Evolutionary conservation across 2,888 invertebrate species (phyloP).

Genomic region (Elysia crispata): DNA sequence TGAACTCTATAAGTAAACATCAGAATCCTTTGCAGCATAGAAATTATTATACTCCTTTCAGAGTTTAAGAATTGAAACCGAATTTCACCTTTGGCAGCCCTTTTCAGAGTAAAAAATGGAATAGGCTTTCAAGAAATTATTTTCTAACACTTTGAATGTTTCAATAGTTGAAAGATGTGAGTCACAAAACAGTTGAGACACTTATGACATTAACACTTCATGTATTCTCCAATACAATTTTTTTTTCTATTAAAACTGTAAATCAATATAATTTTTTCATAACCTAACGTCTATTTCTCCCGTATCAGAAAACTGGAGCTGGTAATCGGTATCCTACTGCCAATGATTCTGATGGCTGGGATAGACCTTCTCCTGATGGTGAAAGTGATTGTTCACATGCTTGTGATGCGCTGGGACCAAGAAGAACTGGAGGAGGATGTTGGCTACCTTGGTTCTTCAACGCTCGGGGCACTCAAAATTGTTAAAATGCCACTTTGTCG

Average conservation of each 20-base stretch:
- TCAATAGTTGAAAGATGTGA: not conserved
- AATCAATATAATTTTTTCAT: not conserved
- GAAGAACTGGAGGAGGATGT: slow-evolving; percentile 6
- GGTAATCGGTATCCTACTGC: slow-evolving; percentile 22
- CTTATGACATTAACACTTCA: not conserved
- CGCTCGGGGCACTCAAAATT: too few species aligned
- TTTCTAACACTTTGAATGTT: too few species aligned
- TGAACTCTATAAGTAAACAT: too few species aligned
- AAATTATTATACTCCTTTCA: too few species aligned
- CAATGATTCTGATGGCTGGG: slow-evolving; percentile 27
- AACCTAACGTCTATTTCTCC: not conserved
- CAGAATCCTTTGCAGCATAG: too few species aligned
- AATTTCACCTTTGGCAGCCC: too few species aligned
- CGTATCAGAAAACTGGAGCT: slow-evolving; percentile 35
- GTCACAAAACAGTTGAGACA: not conserved
- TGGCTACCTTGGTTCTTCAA: too few species aligned
- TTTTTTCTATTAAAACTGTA: not conserved
- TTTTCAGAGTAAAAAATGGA: too few species aligned
- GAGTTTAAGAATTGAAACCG: too few species aligned
- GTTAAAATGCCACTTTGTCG: too few species aligned
- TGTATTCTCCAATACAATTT: not conserved
- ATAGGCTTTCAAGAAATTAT: too few species aligned
- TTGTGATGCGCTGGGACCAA: not conserved
- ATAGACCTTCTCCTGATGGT: slow-evolving; percentile 28
- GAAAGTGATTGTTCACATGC: not conserved